These are phyloP conservation scores for Cryptosula pallasiana DNA, from an alignment of 2,888 invertebrate genomes.

Conservation along the genomic window DNA sequence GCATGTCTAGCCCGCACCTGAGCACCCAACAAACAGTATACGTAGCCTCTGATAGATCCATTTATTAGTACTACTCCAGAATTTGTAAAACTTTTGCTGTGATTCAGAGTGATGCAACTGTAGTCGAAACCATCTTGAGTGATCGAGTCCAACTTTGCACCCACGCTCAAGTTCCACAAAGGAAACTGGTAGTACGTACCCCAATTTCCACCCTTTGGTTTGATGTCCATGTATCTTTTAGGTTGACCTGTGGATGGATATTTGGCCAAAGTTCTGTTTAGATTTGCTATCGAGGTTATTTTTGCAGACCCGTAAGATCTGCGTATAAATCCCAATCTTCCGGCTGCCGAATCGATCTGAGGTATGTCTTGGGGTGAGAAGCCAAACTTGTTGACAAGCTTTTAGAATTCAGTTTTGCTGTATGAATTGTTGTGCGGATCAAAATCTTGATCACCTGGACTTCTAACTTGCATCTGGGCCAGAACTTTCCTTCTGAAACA, in stretches of 20 bases:
- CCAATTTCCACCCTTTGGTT: background rate
- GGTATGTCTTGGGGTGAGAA: background rate
- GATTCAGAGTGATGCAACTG: background rate
- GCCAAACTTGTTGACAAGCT: background rate
- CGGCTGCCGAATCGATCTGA: background rate
- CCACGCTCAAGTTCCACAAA: background rate
- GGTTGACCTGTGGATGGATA: background rate
- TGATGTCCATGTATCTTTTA: background rate
- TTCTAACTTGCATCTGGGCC: background rate
- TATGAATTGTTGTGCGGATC: background rate
- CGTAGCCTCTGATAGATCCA: background rate
- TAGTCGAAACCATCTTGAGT: background rate
- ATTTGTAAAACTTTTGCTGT: background rate
- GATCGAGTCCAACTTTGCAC: background rate
- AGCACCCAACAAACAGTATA: background rate
- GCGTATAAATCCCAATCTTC: background rate
- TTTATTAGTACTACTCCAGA: background rate
- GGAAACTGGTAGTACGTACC: background rate
- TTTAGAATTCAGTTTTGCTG: background rate
- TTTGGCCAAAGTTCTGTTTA: too few species aligned
- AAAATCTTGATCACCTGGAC: background rate
- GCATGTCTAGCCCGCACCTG: background rate
- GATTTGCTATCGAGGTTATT: too few species aligned
- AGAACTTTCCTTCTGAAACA: background rate
- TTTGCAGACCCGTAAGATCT: too few species aligned